A percentile compares a stretch with the other conserved stretches of the same genome.
Conservation (phyloP, 2,888 invertebrate species). For the Brachypterus glaber region DNA sequence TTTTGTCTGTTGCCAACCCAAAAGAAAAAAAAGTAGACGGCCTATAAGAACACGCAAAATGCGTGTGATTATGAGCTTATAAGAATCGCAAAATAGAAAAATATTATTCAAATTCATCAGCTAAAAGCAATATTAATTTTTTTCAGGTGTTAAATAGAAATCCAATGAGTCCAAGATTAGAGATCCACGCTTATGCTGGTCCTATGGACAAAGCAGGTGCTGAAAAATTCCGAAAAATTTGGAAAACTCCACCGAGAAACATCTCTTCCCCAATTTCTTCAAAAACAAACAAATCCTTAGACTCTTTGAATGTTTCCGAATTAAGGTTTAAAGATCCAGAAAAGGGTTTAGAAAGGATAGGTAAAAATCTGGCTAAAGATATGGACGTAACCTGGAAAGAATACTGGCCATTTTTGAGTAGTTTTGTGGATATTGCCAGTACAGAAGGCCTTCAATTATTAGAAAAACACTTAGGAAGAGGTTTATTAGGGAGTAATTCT, state of each 20-base stretch:
- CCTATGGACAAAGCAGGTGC: conserved; percentile 77
- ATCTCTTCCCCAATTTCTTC: conserved; percentile 21
- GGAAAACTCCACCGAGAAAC: conserved; percentile 72
- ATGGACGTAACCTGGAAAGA: conserved; percentile 77
- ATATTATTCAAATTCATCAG: too few species aligned
- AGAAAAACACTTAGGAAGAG: conserved; percentile 56
- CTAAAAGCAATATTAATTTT: conserved; percentile 4
- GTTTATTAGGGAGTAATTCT: neutral
- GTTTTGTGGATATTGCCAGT: conserved; percentile 68
- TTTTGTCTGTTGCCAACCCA: too few species aligned
- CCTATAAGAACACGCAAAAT: too few species aligned
- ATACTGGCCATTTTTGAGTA: conserved; percentile 84
- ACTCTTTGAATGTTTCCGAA: conserved; percentile 17
- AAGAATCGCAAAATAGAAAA: too few species aligned
- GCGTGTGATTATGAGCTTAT: too few species aligned
- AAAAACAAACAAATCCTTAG: conserved; percentile 6
- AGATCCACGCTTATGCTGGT: conserved; percentile 82
- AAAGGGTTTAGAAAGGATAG: conserved; percentile 82
- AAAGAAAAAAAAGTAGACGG: too few species aligned
- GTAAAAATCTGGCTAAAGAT: conserved; percentile 62
- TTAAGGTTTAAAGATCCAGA: conserved; percentile 53
- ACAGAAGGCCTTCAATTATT: conserved; percentile 62
- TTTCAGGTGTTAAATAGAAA: conserved; percentile 53
- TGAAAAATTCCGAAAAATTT: conserved; percentile 59
- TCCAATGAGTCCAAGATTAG: conserved; percentile 58